Percentiles rank a stretch among this genome's conserved stretches.
Conservation (phyloP, 92 coral and sea anemone species). For the Phenganax marumi region DNA sequence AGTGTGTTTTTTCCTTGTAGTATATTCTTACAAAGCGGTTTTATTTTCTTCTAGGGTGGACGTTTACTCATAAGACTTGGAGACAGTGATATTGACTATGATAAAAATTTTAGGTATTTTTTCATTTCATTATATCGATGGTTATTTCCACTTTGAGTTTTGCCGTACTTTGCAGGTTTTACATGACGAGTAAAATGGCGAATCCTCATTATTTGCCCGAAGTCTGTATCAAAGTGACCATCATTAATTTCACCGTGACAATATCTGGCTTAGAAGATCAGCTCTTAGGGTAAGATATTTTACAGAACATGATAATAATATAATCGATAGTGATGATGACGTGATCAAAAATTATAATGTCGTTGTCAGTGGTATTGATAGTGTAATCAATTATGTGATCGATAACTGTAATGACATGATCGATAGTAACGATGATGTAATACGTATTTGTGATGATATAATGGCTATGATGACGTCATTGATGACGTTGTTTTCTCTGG, state of each 20-base stretch:
- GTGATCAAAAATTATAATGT: too few species aligned
- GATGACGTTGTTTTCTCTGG: neutral
- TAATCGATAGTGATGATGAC: too few species aligned
- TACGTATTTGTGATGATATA: too few species aligned
- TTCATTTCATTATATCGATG: neutral
- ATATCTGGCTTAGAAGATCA: conserved; percentile 98
- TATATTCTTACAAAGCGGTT: neutral
- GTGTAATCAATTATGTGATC: too few species aligned
- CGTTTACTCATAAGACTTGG: conserved; percentile 92
- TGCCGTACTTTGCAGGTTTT: conserved; percentile 63
- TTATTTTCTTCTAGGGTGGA: conserved; percentile 67
- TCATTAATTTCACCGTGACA: conserved; percentile 98
- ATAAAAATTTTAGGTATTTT: conserved; percentile 86
- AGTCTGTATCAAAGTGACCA: conserved; percentile 97
- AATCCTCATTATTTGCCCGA: conserved; percentile 98
- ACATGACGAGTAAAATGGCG: conserved; percentile 97
- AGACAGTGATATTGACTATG: conserved; percentile 98
- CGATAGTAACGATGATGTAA: too few species aligned
- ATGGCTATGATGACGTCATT: too few species aligned
- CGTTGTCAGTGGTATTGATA: too few species aligned
- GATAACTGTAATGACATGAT: too few species aligned
- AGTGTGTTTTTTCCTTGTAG: neutral
- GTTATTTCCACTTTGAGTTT: neutral
- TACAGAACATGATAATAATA: too few species aligned
- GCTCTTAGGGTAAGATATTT: conserved; percentile 70